Conservation (phyloP, 2,888 invertebrate species). For the Thelaira solivaga region DNA sequence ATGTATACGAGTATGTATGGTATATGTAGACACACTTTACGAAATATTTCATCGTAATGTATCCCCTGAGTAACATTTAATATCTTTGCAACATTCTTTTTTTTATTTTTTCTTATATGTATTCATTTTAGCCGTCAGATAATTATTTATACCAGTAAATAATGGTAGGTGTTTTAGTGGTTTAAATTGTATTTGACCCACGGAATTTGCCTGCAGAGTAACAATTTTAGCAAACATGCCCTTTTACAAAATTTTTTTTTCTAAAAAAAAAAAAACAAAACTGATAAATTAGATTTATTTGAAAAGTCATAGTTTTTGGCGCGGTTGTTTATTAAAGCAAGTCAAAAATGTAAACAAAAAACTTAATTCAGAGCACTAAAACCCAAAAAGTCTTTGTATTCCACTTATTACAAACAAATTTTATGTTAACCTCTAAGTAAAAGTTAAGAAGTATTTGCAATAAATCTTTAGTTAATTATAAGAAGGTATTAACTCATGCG, state of each 20-base stretch:
- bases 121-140: constrained; percentile 70
- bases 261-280: constrained; percentile 46
- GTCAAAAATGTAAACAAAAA: neutral
- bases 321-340: constrained; percentile 55
- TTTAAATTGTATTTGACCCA: constrained; percentile 9
- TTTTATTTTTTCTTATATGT: constrained; percentile 33
- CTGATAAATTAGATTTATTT: constrained; percentile 74
- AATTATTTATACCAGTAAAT: constrained; percentile 44
- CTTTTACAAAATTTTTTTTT: neutral
- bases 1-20: too few species aligned
- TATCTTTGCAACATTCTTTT: constrained; percentile 64
- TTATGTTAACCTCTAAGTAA: constrained; percentile 4
- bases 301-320: constrained; percentile 69
- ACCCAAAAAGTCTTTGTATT: neutral
- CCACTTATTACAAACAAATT: constrained; percentile 30
- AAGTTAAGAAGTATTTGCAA: constrained; percentile 64
- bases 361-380: constrained; percentile 42
- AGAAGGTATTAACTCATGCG: constrained; percentile 72
- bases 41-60: constrained; percentile 78
- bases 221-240: constrained; percentile 34
- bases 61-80: constrained; percentile 78
- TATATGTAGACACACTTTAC: constrained; percentile 76
- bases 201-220: constrained; percentile 25
- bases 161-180: constrained; percentile 42
- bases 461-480: constrained; percentile 76